Evolutionary conservation across 2,113 vertebrate species (phyloP).

Genomic region (Esox niger): DNA sequence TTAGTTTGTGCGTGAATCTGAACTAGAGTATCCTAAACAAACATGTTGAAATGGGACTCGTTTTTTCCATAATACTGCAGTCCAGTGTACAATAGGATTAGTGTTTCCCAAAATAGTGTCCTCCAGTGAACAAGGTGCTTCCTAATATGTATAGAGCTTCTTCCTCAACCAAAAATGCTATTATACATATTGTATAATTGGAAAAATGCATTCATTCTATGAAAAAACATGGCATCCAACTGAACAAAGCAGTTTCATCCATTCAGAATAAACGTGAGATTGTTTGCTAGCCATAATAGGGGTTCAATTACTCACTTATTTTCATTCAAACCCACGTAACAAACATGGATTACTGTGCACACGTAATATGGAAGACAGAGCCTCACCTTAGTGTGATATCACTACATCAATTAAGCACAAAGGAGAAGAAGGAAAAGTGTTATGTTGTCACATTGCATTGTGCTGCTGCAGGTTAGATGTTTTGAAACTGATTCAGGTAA

Average conservation of each 20-base stretch:
- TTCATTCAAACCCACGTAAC: too few relatives aligned
- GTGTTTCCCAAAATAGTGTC: neutral
- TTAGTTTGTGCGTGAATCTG: conserved; percentile 17
- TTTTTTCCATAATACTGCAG: neutral
- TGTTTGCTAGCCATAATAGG: too few relatives aligned
- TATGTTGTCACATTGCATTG: conserved; percentile 51
- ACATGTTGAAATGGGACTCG: too few relatives aligned
- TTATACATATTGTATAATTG: too few relatives aligned
- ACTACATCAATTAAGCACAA: conserved; percentile 71
- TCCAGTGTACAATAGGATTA: neutral
- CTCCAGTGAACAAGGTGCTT: neutral
- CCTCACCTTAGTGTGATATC: conserved; percentile 75
- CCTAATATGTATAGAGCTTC: neutral
- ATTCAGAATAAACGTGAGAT: too few relatives aligned
- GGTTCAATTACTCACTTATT: too few relatives aligned
- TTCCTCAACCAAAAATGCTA: too few relatives aligned
- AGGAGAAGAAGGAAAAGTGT: conserved; percentile 59
- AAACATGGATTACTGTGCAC: neutral
- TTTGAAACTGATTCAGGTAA: neutral
- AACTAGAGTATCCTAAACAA: conserved; percentile 17
- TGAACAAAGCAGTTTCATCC: too few relatives aligned
- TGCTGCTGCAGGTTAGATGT: too few relatives aligned
- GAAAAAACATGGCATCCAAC: too few relatives aligned
- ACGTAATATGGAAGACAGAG: conserved; percentile 26
- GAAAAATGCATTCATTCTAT: too few relatives aligned